A percentile compares a stretch with the other conserved stretches of the same genome.
Evolutionary conservation across 2,113 vertebrate species (phyloP).

Genomic region (Lucifuga dentata): DNA sequence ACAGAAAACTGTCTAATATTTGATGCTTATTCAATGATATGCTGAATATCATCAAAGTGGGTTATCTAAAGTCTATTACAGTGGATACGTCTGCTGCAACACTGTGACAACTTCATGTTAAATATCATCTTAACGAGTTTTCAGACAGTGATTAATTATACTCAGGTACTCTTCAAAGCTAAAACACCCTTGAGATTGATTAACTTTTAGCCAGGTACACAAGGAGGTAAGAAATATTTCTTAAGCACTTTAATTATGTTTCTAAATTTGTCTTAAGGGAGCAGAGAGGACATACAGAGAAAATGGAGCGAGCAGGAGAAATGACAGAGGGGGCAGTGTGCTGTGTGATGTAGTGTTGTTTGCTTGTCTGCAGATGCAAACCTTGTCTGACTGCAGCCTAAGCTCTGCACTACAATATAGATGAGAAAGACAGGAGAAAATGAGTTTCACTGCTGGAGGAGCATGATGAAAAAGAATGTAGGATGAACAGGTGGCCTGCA

Average conservation of each 20-base stretch:
- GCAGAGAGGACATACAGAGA: background rate
- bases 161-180: background rate
- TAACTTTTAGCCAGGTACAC: background rate
- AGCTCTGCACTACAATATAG: conserved; percentile 36
- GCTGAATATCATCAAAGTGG: too few relatives aligned
- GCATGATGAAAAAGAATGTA: conserved; percentile 55
- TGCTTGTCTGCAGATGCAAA: conserved; percentile 43
- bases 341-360: conserved; percentile 42
- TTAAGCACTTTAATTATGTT: conserved; percentile 8
- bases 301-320: background rate
- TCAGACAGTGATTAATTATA: conserved; percentile 10
- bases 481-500: conserved; percentile 47
- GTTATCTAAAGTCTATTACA: too few relatives aligned
- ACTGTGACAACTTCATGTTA: background rate
- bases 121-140: background rate
- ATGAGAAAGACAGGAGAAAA: conserved; percentile 41
- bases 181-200: background rate
- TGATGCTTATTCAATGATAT: too few relatives aligned
- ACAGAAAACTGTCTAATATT: too few relatives aligned
- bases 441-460: conserved; percentile 32
- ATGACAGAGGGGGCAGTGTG: conserved; percentile 21
- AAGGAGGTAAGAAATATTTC: background rate
- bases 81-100: background rate
- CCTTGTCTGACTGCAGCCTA: conserved; percentile 30
- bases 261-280: background rate